Evolutionary conservation across 2,113 vertebrate species (phyloP).

Genomic region (Haplochromis burtoni): DNA sequence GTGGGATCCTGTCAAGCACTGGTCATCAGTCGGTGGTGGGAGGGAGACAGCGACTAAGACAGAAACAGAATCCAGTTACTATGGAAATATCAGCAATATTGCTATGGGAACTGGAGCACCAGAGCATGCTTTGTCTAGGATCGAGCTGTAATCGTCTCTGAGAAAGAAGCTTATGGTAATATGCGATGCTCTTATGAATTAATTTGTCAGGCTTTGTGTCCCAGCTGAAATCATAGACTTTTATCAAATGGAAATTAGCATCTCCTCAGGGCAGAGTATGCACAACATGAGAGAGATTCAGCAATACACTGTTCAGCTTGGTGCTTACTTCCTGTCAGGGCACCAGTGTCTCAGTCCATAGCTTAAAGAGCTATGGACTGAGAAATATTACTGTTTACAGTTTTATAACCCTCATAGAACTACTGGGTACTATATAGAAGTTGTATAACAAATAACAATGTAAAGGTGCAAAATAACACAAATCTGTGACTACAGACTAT

Average conservation of each 20-base stretch:
- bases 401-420: not conserved
- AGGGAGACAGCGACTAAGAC: not conserved
- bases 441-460: not conserved
- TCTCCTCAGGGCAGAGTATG: constrained; percentile 19
- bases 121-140: constrained; percentile 27
- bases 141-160: constrained; percentile 50
- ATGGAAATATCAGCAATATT: constrained; percentile 47
- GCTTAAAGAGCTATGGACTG: not conserved
- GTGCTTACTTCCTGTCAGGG: not conserved
- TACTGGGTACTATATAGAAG: not conserved
- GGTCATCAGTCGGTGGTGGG: not conserved
- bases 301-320: not conserved
- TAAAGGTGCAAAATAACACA: not conserved
- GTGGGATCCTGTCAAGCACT: constrained; percentile 4
- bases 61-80: constrained; percentile 33
- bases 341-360: not conserved
- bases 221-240: constrained; percentile 54
- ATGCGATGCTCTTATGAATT: constrained; percentile 60
- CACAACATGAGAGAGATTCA: not conserved
- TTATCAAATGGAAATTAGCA: constrained; percentile 52
- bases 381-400: not conserved
- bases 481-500: not conserved
- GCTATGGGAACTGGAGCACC: constrained; percentile 53
- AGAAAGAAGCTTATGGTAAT: constrained; percentile 64
- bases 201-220: constrained; percentile 60